Conservation (phyloP, 2,113 vertebrate species). For the Dromaius novaehollandiae region DNA sequence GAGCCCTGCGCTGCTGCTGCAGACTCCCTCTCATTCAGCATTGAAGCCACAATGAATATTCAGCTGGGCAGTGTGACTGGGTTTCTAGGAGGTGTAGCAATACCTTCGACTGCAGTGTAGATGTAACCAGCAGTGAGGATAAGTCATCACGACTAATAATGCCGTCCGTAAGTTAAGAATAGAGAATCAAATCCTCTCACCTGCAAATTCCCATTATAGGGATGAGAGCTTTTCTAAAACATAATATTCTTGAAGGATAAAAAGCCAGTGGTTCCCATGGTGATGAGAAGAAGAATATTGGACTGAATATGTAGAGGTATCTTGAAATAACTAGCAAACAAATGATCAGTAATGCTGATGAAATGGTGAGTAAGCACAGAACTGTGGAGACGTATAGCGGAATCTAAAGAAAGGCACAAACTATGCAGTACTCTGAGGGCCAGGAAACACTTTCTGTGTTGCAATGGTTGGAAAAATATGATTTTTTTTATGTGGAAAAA, state of each 20-base stretch:
- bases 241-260: slow-evolving; percentile 2
- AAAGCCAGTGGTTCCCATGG: slow-evolving; percentile 41
- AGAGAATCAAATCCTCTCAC: background rate
- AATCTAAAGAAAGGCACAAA: background rate
- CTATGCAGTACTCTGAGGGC: background rate
- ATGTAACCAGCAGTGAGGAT: background rate
- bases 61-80: accelerated
- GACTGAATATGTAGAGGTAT: slow-evolving; percentile 13
- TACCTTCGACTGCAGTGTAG: background rate
- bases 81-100: background rate
- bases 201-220: slow-evolving; percentile 41
- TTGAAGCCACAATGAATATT: background rate
- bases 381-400: background rate
- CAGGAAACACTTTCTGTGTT: background rate
- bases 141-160: background rate
- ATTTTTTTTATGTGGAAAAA: background rate
- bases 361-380: background rate
- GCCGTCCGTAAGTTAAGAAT: background rate
- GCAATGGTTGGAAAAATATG: background rate
- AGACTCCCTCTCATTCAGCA: background rate
- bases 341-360: background rate
- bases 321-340: slow-evolving; percentile 24
- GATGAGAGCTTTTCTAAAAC: slow-evolving; percentile 27
- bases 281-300: slow-evolving; percentile 13
- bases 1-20: background rate